Percentiles rank a stretch among this genome's conserved stretches.
phyloP scores from a whole-genome alignment of 2,797 vertebrate species.

The Sebastolobus altivelis region DNA sequence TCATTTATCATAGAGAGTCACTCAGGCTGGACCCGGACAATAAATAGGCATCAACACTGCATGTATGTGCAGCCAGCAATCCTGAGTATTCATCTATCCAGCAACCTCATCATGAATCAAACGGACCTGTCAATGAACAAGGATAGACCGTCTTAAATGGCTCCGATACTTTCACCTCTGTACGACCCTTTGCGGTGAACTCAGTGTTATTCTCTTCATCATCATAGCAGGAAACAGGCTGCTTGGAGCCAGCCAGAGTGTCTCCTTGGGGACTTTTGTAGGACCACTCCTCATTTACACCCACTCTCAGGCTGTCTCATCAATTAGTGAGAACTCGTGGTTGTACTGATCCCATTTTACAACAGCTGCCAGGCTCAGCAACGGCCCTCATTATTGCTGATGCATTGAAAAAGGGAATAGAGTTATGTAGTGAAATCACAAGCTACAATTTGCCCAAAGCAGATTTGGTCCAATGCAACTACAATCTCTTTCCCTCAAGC shows the following conservation, averaged over 20 bases:
- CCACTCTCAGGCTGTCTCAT: constrained; percentile 43
- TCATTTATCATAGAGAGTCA: not conserved
- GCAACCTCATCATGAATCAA: not conserved
- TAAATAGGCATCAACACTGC: not conserved
- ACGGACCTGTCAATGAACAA: not conserved
- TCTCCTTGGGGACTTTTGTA: constrained; percentile 8
- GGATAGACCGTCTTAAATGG: not conserved
- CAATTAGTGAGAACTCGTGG: constrained; percentile 46
- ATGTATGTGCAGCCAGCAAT: not conserved
- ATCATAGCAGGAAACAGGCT: constrained; percentile 31
- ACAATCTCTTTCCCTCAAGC: not conserved
- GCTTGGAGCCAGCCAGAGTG: constrained; percentile 22
- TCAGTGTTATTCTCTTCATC: constrained; percentile 4
- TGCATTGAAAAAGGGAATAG: not conserved
- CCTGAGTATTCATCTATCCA: not conserved
- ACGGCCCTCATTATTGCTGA: not conserved
- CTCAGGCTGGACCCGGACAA: not conserved
- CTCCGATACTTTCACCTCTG: not conserved
- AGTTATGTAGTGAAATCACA: not conserved
- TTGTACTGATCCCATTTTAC: constrained; percentile 32
- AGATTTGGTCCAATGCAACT: not conserved
- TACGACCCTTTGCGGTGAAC: not conserved
- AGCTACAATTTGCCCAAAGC: not conserved
- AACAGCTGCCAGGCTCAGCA: constrained; percentile 22
- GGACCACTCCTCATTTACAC: constrained; percentile 29